Conservation (phyloP, 1,140 invertebrate genomes). For the Drosophila tristis region DNA sequence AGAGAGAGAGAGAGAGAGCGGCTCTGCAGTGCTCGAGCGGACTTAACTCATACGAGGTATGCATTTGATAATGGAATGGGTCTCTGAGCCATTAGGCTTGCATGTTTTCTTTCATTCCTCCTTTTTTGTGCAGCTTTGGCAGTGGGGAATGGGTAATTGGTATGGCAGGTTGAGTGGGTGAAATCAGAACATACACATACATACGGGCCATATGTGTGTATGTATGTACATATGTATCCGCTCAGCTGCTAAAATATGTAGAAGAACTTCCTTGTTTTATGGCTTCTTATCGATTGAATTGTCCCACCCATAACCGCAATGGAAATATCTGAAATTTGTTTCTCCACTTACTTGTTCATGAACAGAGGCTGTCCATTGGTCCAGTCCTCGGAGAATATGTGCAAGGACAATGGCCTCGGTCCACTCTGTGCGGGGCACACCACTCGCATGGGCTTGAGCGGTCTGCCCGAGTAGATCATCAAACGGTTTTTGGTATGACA, state of each 20-base stretch:
- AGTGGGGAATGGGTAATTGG: slow-evolving; percentile 31
- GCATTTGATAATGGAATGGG: slow-evolving; percentile 40
- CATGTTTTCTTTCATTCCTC: slow-evolving; percentile 16
- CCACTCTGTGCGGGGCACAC: slow-evolving; percentile 90
- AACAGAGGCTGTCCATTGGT: slow-evolving; percentile 84
- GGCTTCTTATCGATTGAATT: no score
- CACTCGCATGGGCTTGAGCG: slow-evolving; percentile 88
- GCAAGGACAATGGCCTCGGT: slow-evolving; percentile 88
- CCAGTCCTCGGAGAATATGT: slow-evolving; percentile 91
- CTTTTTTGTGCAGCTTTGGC: neutral
- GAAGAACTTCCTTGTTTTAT: no score
- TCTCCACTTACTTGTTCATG: slow-evolving; percentile 78
- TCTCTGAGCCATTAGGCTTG: slow-evolving; percentile 17
- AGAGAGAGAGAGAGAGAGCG: no score
- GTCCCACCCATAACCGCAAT: no score
- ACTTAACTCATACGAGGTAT: slow-evolving; percentile 15
- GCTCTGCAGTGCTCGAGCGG: slow-evolving; percentile 17
- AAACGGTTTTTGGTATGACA: slow-evolving; percentile 87
- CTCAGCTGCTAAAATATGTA: no score
- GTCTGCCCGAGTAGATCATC: slow-evolving; percentile 87
- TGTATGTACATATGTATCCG: no score
- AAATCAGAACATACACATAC: neutral
- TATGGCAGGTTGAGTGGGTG: slow-evolving; percentile 1
- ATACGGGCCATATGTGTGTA: no score
- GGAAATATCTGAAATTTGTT: no score